These are phyloP conservation scores for Leptinotarsa defecta DNA, from an alignment of 1,140 invertebrate genomes.

Conservation along the genomic window DNA sequence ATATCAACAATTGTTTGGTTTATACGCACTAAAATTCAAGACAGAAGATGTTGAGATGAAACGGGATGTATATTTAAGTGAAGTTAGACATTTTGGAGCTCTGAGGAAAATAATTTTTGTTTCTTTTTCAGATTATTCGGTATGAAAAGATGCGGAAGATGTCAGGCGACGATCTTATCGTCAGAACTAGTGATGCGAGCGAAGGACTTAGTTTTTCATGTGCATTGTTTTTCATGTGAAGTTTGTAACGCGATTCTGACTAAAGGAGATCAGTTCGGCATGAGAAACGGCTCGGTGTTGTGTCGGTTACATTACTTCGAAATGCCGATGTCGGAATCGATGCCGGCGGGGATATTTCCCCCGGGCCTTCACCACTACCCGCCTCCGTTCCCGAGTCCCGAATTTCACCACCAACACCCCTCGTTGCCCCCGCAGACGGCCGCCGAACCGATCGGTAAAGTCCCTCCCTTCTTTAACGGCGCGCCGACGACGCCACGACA, in stretches of 20 bases:
- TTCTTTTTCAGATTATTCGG: constrained; percentile 74
- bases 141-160: constrained; percentile 83
- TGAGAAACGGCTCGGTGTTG: constrained; percentile 76
- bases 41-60: no score
- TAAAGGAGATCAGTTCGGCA: constrained; percentile 93
- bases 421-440: constrained; percentile 53
- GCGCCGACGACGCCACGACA: constrained; percentile 73
- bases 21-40: no score
- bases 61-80: no score
- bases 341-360: constrained; percentile 66
- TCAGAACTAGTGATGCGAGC: constrained; percentile 95
- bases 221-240: constrained; percentile 92
- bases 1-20: no score
- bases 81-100: no score
- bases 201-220: constrained; percentile 90
- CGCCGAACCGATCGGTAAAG: constrained; percentile 55
- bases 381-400: constrained; percentile 61
- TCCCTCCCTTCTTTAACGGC: constrained; percentile 73
- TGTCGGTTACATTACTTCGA: constrained; percentile 80
- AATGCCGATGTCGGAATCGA: constrained; percentile 62
- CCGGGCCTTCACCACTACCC: constrained; percentile 60
- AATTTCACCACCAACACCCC: constrained; percentile 61
- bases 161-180: constrained; percentile 87
- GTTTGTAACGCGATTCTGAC: constrained; percentile 83
- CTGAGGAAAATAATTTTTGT: not conserved